Conservation (phyloP, 1,140 invertebrate genomes). For the Drosophila arizonae region DNA sequence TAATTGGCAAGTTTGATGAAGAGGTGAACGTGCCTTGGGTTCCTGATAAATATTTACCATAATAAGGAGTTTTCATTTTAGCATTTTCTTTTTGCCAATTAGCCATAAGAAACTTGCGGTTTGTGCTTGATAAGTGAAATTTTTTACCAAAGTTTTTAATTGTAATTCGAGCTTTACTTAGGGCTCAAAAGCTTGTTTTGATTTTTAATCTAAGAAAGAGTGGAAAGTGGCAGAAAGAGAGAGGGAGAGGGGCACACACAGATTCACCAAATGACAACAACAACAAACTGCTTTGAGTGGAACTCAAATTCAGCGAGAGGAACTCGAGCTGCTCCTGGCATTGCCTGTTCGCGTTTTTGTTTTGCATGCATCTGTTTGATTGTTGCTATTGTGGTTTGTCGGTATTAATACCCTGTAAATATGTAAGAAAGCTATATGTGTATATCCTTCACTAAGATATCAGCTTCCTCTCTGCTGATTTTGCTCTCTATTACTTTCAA, state of each 20-base stretch:
- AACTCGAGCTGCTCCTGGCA: constrained; percentile 55
- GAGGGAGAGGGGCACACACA: background rate
- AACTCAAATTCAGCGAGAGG: constrained; percentile 25
- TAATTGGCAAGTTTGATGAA: constrained; percentile 40
- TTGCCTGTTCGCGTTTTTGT: constrained; percentile 45
- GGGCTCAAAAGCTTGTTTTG: constrained; percentile 31
- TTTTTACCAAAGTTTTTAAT: background rate
- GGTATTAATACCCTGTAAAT: background rate
- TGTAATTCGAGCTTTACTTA: background rate
- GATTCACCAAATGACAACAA: background rate
- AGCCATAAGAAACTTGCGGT: constrained; percentile 1
- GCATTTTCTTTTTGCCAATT: constrained; percentile 12
- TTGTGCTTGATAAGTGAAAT: background rate
- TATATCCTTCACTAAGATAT: too few species aligned
- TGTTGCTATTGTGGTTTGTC: constrained; percentile 15
- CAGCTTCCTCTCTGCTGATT: too few species aligned
- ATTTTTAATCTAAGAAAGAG: constrained; percentile 5
- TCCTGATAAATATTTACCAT: too few species aligned
- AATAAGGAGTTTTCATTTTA: background rate
- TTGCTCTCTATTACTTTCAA: background rate
- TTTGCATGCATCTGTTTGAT: constrained; percentile 22
- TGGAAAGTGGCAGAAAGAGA: constrained; percentile 10
- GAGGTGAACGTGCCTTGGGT: background rate
- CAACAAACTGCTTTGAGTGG: constrained; percentile 20
- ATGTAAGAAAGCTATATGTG: background rate